These are phyloP conservation scores for Albula glossodonta DNA, from an alignment of 2,113 vertebrate species.

Conservation along the genomic window DNA sequence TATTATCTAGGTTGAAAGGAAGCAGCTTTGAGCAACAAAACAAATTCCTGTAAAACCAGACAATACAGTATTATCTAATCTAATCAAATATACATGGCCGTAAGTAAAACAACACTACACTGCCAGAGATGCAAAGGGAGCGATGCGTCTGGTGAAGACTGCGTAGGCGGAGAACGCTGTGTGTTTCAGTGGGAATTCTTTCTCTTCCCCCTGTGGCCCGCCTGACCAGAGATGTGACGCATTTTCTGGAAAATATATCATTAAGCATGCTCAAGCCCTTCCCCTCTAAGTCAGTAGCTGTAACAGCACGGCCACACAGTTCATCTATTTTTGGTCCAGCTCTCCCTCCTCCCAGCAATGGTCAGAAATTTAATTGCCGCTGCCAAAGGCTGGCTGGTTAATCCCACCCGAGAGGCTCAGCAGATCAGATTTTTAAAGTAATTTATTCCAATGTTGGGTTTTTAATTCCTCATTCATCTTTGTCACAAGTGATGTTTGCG, in stretches of 20 bases:
- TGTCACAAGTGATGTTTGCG: constrained; percentile 19
- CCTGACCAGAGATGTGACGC: neutral
- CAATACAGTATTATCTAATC: too few relatives aligned
- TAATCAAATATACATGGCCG: too few relatives aligned
- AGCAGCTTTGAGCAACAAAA: too few relatives aligned
- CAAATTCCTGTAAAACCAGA: too few relatives aligned
- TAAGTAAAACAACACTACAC: too few relatives aligned
- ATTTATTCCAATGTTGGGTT: constrained; percentile 30
- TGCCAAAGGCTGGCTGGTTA: neutral
- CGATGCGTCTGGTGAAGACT: too few relatives aligned
- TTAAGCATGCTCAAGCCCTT: neutral
- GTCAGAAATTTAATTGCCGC: constrained; percentile 10
- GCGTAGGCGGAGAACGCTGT: too few relatives aligned
- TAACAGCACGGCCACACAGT: neutral
- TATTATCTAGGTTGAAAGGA: too few relatives aligned
- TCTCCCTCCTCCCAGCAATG: neutral
- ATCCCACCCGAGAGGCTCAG: constrained; percentile 5
- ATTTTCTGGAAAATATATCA: neutral
- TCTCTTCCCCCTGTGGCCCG: too few relatives aligned
- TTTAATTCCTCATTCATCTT: constrained; percentile 21
- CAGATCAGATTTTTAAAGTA: constrained; percentile 20
- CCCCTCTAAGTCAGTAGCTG: neutral
- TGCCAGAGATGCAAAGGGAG: neutral
- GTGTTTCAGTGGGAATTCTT: too few relatives aligned
- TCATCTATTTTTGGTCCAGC: neutral